These are phyloP conservation scores for Siniperca chuatsi DNA, from an alignment of 2,113 vertebrate genomes.

Conservation along the genomic window DNA sequence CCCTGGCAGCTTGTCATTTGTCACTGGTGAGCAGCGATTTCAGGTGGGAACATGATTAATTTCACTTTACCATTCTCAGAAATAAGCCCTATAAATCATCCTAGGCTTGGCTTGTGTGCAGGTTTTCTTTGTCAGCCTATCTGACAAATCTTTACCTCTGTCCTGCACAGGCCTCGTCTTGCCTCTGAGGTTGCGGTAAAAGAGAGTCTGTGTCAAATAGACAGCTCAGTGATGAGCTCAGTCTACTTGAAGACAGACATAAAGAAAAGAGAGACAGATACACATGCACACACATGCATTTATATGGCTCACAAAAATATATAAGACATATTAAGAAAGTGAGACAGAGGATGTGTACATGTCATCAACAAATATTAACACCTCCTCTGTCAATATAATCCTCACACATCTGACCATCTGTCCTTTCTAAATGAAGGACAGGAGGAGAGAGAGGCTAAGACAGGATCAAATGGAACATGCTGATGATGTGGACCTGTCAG, in stretches of 20 bases:
- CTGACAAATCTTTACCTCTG: constrained; percentile 84
- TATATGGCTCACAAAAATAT: constrained; percentile 39
- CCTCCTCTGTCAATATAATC: constrained; percentile 51
- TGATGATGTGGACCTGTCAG: constrained; percentile 74
- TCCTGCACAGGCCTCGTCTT: constrained; percentile 58
- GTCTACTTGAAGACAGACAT: constrained; percentile 38
- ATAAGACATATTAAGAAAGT: constrained; percentile 4
- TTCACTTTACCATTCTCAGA: constrained; percentile 88
- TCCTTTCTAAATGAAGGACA: constrained; percentile 56
- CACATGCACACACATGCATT: not conserved
- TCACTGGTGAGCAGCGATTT: constrained; percentile 85
- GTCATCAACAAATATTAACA: constrained; percentile 68
- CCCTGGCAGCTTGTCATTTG: constrained; percentile 87
- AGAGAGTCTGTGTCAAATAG: constrained; percentile 51
- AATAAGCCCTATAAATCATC: constrained; percentile 90
- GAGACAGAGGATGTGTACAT: constrained; percentile 38
- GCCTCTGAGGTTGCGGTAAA: constrained; percentile 54
- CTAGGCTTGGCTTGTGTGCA: constrained; percentile 73
- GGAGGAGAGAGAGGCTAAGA: constrained; percentile 37
- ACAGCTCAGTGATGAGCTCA: constrained; percentile 51
- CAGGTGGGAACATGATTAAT: constrained; percentile 89
- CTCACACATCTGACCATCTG: constrained; percentile 53
- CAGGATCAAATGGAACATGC: constrained; percentile 69
- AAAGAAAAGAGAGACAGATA: constrained; percentile 22
- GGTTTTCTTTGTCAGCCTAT: constrained; percentile 72